Evolutionary conservation across 2,888 invertebrate species (phyloP).

Genomic region (Troglohyphantes excavatus): DNA sequence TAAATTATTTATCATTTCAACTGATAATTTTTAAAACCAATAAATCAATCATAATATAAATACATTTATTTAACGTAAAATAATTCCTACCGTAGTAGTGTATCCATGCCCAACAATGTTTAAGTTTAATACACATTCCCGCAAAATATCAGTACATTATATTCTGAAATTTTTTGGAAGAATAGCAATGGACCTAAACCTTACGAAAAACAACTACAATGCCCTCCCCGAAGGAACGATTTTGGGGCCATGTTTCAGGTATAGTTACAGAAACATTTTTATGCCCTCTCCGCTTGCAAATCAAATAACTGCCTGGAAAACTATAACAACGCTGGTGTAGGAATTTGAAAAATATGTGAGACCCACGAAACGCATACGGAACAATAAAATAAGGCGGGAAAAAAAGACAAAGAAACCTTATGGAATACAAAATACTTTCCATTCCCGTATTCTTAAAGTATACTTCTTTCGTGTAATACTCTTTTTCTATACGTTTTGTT

Average conservation of each 20-base stretch:
- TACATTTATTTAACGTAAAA: too few species aligned
- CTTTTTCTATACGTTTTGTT: constrained; percentile 35
- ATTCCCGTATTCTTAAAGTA: constrained; percentile 13
- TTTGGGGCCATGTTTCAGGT: constrained; percentile 73
- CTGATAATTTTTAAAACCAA: too few species aligned
- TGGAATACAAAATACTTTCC: constrained; percentile 67
- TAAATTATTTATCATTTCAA: too few species aligned
- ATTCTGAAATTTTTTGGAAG: too few species aligned
- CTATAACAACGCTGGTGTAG: constrained; percentile 70
- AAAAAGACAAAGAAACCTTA: constrained; percentile 21
- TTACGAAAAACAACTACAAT: not conserved
- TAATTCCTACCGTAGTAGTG: too few species aligned
- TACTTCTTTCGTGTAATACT: constrained; percentile 23
- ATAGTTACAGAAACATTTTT: constrained; percentile 78
- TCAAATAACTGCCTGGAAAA: constrained; percentile 75
- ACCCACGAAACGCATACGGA: constrained; percentile 41
- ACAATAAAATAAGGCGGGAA: constrained; percentile 26
- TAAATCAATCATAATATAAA: too few species aligned
- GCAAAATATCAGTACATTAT: too few species aligned
- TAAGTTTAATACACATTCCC: too few species aligned
- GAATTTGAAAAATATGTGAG: constrained; percentile 73
- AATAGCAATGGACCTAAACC: not conserved
- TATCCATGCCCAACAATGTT: too few species aligned
- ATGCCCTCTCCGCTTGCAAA: constrained; percentile 77
- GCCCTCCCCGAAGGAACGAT: constrained; percentile 21